Evolutionary conservation across 2,797 vertebrate genomes (phyloP).

Genomic region (Gorsachius magnificus): DNA sequence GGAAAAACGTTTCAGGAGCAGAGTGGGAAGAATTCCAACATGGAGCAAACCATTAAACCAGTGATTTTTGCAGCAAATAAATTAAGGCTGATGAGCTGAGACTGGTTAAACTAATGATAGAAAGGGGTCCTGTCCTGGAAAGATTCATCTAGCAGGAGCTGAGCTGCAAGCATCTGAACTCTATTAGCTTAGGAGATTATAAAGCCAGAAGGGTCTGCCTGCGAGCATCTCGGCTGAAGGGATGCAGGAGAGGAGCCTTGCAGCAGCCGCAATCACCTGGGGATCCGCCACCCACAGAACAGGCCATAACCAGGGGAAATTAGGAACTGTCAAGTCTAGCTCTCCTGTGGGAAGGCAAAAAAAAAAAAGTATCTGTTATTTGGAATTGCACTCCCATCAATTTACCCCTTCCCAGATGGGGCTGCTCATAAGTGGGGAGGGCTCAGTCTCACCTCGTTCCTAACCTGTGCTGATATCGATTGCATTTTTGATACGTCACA

Average conservation of each 20-base stretch:
- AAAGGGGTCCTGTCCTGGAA: conserved; percentile 18
- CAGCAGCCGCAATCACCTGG: background rate
- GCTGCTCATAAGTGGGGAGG: background rate
- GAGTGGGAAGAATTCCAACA: background rate
- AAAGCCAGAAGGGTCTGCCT: background rate
- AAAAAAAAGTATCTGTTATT: background rate
- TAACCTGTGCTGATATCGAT: conserved; percentile 3
- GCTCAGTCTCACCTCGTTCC: conserved; percentile 1
- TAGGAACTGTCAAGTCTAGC: background rate
- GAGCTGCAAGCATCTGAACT: conserved; percentile 23
- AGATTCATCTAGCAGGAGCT: background rate
- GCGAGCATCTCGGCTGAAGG: background rate
- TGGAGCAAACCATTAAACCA: background rate
- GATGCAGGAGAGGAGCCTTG: background rate
- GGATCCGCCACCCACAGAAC: background rate
- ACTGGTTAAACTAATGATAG: conserved; percentile 16
- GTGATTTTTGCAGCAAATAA: background rate
- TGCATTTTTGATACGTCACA: background rate
- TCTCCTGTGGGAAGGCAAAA: background rate
- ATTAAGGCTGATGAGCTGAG: conserved; percentile 40
- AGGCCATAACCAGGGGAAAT: background rate
- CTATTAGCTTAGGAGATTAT: background rate
- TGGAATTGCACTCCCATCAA: background rate
- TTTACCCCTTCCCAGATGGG: background rate
- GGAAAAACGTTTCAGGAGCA: background rate